Conservation (phyloP, 2,797 vertebrate species). For the Sebastes minor region DNA sequence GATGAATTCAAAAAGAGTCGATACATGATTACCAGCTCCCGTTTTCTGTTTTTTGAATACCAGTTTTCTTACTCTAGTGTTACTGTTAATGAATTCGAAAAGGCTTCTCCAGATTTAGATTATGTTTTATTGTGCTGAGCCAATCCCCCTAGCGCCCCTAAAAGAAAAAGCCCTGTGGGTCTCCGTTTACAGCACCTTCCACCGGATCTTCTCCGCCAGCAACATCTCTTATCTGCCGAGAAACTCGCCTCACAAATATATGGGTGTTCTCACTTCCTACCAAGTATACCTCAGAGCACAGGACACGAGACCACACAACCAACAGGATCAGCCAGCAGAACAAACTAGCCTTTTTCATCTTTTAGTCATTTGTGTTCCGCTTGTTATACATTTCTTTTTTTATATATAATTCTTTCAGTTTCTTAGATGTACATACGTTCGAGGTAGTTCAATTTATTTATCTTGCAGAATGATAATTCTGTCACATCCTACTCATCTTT, state of each 20-base stretch:
- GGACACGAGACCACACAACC: conserved; percentile 71
- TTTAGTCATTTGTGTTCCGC: neutral
- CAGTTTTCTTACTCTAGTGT: conserved; percentile 24
- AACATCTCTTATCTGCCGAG: conserved; percentile 63
- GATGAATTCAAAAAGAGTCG: conserved; percentile 25
- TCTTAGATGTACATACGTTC: neutral
- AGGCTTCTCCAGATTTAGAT: conserved; percentile 30
- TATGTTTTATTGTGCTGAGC: conserved; percentile 55
- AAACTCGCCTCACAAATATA: conserved; percentile 60
- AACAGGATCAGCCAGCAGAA: conserved; percentile 61
- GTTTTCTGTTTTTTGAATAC: neutral
- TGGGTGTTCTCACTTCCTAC: conserved; percentile 71
- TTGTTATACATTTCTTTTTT: neutral
- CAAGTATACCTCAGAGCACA: conserved; percentile 83
- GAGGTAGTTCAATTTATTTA: neutral
- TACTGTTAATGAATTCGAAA: conserved; percentile 23
- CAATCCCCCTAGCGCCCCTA: neutral
- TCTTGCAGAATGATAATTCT: neutral
- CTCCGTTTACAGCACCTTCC: conserved; percentile 71
- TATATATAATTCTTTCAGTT: neutral
- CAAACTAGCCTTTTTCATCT: conserved; percentile 39
- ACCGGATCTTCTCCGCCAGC: conserved; percentile 67
- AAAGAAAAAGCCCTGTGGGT: conserved; percentile 14
- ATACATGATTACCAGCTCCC: conserved; percentile 1
- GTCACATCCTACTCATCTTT: neutral